Base-by-base conservation (phyloP, 2,888 invertebrate species). In the Clanis bilineata region DNA sequence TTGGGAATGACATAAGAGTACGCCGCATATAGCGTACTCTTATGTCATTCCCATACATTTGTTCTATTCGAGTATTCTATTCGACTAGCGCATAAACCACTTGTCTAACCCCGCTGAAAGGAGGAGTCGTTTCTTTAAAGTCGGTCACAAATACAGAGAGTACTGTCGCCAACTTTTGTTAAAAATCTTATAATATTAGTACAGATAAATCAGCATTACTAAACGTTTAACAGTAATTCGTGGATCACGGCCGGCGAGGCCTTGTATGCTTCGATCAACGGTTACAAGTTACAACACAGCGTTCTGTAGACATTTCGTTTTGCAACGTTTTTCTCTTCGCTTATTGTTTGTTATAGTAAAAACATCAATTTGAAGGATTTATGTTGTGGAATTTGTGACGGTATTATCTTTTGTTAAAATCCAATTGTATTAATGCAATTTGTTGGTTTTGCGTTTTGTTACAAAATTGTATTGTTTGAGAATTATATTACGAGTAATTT, bases 211-310 rank as follows among this genome's bases (percentile, higher is more conserved):
- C 6, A 18, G 18, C 28, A 3, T 7, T 32, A 15, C 28, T 1
- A 18, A 28, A 28, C 15, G 10, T 51, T 32, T 28, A 28, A 32
- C 51, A 28, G 44, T 41, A 6, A 15, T 6, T 7, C 47, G 15
- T 1, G 6, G 18, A 28, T 51, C 51, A 51, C 32, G 51, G 51
- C 9, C 44, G 23, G 7, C 18, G 28, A 51, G 28, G 28, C 51
- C 51, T 51, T 51, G 51, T 51, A 25, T 18, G 51, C 18, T 51
- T 51, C 51, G 32, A 21, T 51, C 51, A 18, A 28, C 18, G 28
- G 15, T 51, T 51, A 32, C 51, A 51, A 51, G n/a, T n/a, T n/a
- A n/a, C n/a, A 51, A 51, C 18, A 10, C 22, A 3, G 15, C 6
- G 32, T 9, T 9, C 28, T 18, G 28, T 51, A 18, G 51, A 51